Conservation (phyloP, 2,888 invertebrate genomes). For the Chaetoderma sp. region DNA sequence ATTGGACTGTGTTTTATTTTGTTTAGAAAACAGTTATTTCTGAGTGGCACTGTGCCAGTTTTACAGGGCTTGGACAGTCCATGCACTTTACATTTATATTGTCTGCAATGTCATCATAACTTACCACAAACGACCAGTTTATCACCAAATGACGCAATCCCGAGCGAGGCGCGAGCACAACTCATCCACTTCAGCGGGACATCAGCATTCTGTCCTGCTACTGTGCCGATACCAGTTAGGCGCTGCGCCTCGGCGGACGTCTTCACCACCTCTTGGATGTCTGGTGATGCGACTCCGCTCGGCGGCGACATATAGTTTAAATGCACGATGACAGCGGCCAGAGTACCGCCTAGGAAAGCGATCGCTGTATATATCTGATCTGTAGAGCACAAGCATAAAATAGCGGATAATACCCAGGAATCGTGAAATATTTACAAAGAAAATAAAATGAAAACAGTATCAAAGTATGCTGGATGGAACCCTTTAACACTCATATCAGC, state of each 20-base stretch:
- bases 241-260: constrained; percentile 1
- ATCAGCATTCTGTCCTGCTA: constrained; percentile 45
- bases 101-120: constrained; percentile 47
- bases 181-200: constrained; percentile 74
- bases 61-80: too few species aligned
- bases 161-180: constrained; percentile 81
- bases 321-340: constrained; percentile 75
- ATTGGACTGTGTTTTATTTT: too few species aligned
- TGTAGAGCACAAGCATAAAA: constrained; percentile 35
- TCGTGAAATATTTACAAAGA: too few species aligned
- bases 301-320: neutral
- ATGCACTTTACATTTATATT: too few species aligned
- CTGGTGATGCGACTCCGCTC: neutral
- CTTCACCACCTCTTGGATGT: constrained; percentile 61
- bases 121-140: constrained; percentile 83
- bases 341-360: constrained; percentile 75
- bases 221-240: constrained; percentile 49
- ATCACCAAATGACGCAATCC: constrained; percentile 79
- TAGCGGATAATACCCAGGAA: neutral
- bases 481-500: too few species aligned
- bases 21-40: too few species aligned
- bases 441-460: too few species aligned
- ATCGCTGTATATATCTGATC: constrained; percentile 72
- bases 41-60: too few species aligned
- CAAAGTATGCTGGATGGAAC: too few species aligned